Conservation (phyloP, 2,113 vertebrate species). For the Campylomormyrus numenius region DNA sequence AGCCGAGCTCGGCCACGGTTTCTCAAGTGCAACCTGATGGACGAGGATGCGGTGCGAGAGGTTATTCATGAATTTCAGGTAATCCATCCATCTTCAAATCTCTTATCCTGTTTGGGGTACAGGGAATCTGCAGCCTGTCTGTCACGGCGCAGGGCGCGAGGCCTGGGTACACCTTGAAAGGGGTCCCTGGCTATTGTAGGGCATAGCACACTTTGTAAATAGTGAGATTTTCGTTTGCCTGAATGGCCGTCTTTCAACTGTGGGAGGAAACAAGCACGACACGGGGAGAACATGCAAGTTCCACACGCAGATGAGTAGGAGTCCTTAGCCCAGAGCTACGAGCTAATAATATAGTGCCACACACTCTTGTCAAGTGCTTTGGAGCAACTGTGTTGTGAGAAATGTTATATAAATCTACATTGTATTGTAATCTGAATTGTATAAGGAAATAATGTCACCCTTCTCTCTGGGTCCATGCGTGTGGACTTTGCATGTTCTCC, state of each 20-base stretch:
- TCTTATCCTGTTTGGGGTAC: background rate
- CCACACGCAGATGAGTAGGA: background rate
- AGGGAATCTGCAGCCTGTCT: background rate
- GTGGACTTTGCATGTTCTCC: background rate
- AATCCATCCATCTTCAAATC: background rate
- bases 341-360: background rate
- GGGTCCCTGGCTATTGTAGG: background rate
- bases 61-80: conserved; percentile 82
- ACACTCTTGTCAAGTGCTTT: background rate
- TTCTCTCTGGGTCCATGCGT: background rate
- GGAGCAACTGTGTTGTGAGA: background rate
- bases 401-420: background rate
- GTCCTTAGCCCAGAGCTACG: background rate
- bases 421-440: background rate
- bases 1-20: conserved; percentile 76
- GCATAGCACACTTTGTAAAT: background rate
- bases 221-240: background rate
- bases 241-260: background rate
- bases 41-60: conserved; percentile 68
- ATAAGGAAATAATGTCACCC: background rate
- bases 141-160: background rate
- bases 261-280: background rate
- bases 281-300: background rate
- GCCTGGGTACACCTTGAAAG: background rate
- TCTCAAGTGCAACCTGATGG: conserved; percentile 78